Evolutionary conservation across 2,888 invertebrate species (phyloP), one percentile per base, ranked within the genome.

Genomic region (Notocelia uddmanniana): DNA sequence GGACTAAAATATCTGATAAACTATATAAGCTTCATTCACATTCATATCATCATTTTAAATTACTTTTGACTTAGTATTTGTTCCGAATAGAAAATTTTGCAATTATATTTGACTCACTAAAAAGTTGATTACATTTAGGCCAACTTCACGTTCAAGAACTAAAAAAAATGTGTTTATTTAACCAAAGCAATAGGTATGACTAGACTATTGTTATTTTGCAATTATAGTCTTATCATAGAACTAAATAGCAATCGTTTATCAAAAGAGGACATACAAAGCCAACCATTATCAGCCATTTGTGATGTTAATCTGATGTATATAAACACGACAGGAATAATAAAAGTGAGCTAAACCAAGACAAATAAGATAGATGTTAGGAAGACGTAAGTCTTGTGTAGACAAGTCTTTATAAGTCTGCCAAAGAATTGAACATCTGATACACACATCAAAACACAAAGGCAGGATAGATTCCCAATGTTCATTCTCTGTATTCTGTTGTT

Each of bases 181-280:
- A 13, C 11, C 37, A 37, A 37, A 31, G 57, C n/a, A 37, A 48
- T 26, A 62, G 18, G 2, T 11, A 60, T 59, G 23, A 37, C n/a
- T n/a, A n/a, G n/a, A n/a, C 31, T 19, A 57, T 48, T 50, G 37
- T 59, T 70, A 26, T 58, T 66, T 41, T 45, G 18, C 41, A 45
- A 58, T 15, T 13, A 21, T 23, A n/a, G 0, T 54, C 23, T 58
- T 66, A 66, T 66, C 70, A 45, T 63, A 64, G 41, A 57, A 45
- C 34, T 23, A 52, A 45, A 45, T 45, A 45, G 45, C 45, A 45
- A 26, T 52, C 34, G 8, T 31, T 31, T 70, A 70, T 70, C 64
- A 21, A 70, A 70, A 41, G 50, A 50, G 64, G 37, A 66, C 70
- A 66, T 66, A 1, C 26, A 26, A 5, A 5, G 9, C 18, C 55